Conservation (phyloP, 2,113 vertebrate genomes). For the Gnathonemus longibarbis region DNA sequence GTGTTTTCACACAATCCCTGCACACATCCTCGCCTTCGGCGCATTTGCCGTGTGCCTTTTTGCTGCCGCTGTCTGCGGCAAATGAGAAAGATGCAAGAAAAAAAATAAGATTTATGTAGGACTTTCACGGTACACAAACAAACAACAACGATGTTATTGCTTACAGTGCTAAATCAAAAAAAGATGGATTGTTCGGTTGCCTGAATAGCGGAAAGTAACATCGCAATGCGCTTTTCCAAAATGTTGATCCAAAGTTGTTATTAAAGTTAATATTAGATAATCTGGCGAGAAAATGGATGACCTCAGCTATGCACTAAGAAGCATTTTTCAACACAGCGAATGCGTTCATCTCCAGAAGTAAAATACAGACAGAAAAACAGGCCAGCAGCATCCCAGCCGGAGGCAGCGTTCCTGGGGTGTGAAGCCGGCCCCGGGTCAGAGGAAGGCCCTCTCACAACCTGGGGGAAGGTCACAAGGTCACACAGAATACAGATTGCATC, state of each 20-base stretch:
- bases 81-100: neutral
- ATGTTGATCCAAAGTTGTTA: neutral
- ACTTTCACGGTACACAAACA: neutral
- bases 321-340: neutral
- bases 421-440: neutral
- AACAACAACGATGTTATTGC: neutral
- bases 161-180: neutral
- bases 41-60: neutral
- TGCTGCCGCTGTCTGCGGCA: neutral
- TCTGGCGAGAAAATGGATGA: neutral
- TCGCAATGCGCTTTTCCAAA: neutral
- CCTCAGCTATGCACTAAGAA: neutral
- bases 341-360: neutral
- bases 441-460: neutral
- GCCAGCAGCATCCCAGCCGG: neutral
- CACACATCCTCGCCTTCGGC: neutral
- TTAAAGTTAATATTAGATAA: slow-evolving; percentile 6
- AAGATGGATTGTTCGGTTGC: neutral
- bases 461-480: neutral
- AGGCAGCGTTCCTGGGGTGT: neutral
- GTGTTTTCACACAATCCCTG: neutral
- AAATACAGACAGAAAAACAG: neutral
- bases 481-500: neutral
- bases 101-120: neutral
- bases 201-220: neutral